Percentiles rank a stretch among this genome's conserved stretches.
Conservation (phyloP, 2,888 invertebrate genomes). For the Lasioglossum figueresi region DNA sequence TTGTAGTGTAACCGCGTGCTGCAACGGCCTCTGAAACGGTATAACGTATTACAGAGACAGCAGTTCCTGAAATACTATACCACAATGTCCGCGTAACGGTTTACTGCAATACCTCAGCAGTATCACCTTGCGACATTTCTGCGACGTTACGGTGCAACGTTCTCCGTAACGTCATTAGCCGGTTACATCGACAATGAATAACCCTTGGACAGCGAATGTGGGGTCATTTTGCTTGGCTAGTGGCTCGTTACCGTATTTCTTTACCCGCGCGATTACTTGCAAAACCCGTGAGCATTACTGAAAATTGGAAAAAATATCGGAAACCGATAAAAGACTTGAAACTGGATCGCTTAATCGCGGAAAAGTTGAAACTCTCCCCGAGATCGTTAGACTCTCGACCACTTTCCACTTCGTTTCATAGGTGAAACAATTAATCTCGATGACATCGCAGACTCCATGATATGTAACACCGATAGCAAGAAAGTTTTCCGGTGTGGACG, state of each 20-base stretch:
- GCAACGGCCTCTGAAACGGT: conserved; percentile 8
- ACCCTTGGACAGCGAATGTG: background rate
- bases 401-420: background rate
- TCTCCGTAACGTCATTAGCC: conserved; percentile 32
- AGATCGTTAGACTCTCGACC: background rate
- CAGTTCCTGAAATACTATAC: conserved; percentile 44
- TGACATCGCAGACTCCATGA: background rate
- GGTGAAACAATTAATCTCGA: background rate
- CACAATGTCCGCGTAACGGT: conserved; percentile 48
- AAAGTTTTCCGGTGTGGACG: background rate
- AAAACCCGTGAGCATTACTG: background rate
- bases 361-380: background rate
- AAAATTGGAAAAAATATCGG: background rate
- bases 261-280: background rate
- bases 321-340: background rate
- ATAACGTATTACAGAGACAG: conserved; percentile 2
- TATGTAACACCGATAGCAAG: background rate
- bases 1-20: background rate
- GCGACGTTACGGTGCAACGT: conserved; percentile 31
- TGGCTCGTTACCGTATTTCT: background rate
- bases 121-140: conserved; percentile 39
- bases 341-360: background rate
- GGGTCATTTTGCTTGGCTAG: background rate
- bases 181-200: conserved; percentile 16
- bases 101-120: conserved; percentile 30